Conservation (phyloP, 2,888 invertebrate species). For the Operophtera brumata region DNA sequence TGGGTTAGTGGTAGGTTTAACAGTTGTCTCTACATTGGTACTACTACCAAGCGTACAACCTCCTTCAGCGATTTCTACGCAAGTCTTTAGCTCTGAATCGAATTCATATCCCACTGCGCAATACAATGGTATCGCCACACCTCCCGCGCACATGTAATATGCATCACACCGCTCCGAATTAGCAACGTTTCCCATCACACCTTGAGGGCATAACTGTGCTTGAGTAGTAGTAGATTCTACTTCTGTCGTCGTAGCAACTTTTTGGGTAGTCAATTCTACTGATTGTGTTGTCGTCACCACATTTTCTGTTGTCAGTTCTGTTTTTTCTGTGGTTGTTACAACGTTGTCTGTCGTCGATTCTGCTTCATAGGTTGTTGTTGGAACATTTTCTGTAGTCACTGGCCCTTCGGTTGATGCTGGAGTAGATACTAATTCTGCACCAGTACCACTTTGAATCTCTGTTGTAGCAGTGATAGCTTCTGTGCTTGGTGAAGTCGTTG, state of each 20-base stretch:
- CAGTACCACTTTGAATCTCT: too few relatives aligned
- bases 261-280: neutral
- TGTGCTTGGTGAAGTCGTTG: too few relatives aligned
- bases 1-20: neutral
- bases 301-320: neutral
- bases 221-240: constrained; percentile 3
- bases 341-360: neutral
- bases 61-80: neutral
- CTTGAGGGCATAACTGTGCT: constrained; percentile 12
- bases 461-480: too few relatives aligned
- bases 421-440: too few relatives aligned
- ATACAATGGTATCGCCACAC: constrained; percentile 22
- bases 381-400: neutral
- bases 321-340: neutral
- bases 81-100: constrained; percentile 21
- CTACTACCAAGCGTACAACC: neutral
- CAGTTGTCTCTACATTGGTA: neutral
- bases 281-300: neutral
- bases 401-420: too few relatives aligned
- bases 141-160: constrained; percentile 36
- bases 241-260: neutral
- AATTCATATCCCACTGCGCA: constrained; percentile 41
- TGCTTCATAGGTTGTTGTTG: neutral
- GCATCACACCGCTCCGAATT: constrained; percentile 25
- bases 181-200: constrained; percentile 8